phyloP scores from a whole-genome alignment of 2,888 invertebrate species.

The Rhogogaster chlorosoma region DNA sequence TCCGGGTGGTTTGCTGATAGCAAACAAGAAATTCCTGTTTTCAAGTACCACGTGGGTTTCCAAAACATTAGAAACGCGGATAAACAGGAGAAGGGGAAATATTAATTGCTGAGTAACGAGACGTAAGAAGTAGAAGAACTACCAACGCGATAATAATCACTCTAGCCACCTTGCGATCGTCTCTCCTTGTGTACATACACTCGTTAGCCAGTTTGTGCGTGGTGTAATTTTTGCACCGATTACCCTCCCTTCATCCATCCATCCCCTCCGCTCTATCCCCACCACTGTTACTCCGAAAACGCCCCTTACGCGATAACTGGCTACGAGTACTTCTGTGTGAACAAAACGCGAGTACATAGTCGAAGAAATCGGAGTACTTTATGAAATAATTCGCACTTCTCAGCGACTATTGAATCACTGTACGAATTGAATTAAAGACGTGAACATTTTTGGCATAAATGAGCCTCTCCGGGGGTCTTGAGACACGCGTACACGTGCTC shows the following conservation, averaged over 20 bases:
- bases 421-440: not conserved
- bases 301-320: not conserved
- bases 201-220: not conserved
- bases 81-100: too few species aligned
- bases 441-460: not conserved
- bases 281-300: slow-evolving; percentile 36
- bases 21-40: not conserved
- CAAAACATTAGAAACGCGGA: not conserved
- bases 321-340: not conserved
- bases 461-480: not conserved
- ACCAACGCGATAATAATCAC: not conserved
- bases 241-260: slow-evolving; percentile 51
- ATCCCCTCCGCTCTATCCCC: slow-evolving; percentile 52
- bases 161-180: not conserved
- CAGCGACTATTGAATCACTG: not conserved
- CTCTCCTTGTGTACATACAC: not conserved
- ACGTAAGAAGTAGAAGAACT: not conserved
- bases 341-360: not conserved
- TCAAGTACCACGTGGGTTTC: not conserved
- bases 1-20: not conserved
- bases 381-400: too few species aligned
- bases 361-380: not conserved
- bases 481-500: not conserved
- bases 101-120: not conserved
- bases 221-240: slow-evolving; percentile 57